Evolutionary conservation across 2,797 vertebrate species (phyloP), one percentile per base, ranked within the genome.

Genomic region (Eurystomus glaucurus): DNA sequence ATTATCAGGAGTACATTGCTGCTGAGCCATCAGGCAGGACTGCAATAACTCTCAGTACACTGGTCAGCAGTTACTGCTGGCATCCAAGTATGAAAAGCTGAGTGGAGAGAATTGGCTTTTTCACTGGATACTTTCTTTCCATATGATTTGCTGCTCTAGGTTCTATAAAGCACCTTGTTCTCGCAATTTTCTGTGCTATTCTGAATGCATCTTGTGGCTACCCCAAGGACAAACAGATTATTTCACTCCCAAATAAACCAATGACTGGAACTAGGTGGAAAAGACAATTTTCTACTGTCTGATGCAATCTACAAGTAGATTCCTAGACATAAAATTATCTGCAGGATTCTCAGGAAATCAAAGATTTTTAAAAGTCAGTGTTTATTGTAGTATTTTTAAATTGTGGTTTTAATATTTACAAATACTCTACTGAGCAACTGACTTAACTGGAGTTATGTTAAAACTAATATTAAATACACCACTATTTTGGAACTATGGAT

Each of bases 31-130:
- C 84, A 95, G 33, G 14, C 68, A 74, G 78, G 51, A 82, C 64
- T 52, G 75, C 66, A 93, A 18, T 94, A 95, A 93, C 65, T 29
- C 69, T 86, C 69, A 81, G 48, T 78, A 69, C 41, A 11, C 46
- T 62, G 70, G 54, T 79, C 93, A 78, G 83, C 85, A 95, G 86
- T 94, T 94, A 87, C 66, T 84, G 66, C 58, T 74, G 82, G 86
- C 61, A 91, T 66, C 66, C 87, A 90, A 68, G 52, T 90, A 95
- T 85, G 68, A 83, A 92, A 85, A 91, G 45, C 62, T 91, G 71
- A 85, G n/a, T 43, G 52, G 60, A 94, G 54, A 80, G 10, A 92
- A 45, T 54, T 87, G 35, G 41, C 52, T 51, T 26, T 88, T 95
- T 95, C 54, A 29, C 39, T 75, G 74, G 37, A 20, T 76, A 25